Percentiles rank a stretch among this genome's conserved stretches.
Evolutionary conservation across 1,140 invertebrate genomes (phyloP).

Genomic region (Neotoxoptera formosana): DNA sequence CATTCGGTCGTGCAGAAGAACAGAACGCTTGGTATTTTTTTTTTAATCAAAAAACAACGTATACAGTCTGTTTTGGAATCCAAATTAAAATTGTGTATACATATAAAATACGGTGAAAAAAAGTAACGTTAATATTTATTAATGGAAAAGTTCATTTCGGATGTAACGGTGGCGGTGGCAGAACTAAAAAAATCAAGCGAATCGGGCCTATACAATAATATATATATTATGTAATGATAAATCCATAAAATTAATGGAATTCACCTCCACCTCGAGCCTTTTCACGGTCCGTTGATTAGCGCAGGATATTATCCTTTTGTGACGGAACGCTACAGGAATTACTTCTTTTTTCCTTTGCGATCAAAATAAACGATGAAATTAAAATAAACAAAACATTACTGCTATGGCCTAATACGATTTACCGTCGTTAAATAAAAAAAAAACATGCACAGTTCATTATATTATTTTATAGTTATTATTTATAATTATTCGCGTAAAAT

Average conservation of each 20-base stretch:
- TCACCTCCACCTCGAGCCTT: background rate
- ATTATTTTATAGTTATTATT: no score
- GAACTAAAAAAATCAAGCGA: conserved; percentile 43
- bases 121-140: conserved; percentile 56
- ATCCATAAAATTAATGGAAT: conserved; percentile 56
- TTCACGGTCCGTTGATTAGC: conserved; percentile 48
- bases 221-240: conserved; percentile 47
- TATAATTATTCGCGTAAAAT: background rate
- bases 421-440: background rate
- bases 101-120: conserved; percentile 33
- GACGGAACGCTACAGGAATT: conserved; percentile 43
- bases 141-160: conserved; percentile 55
- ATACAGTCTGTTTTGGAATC: conserved; percentile 50
- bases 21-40: conserved; percentile 55
- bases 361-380: background rate
- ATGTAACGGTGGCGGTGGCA: background rate
- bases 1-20: conserved; percentile 58
- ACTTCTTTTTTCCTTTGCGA: conserved; percentile 21
- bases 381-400: conserved; percentile 15
- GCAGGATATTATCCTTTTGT: conserved; percentile 48
- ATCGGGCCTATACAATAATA: conserved; percentile 45
- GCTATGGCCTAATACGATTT: background rate
- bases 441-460: background rate
- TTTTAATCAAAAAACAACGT: conserved; percentile 56
- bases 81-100: conserved; percentile 54